Evolutionary conservation across 2,888 invertebrate genomes (phyloP).

Genomic region (Acronicta leporina): DNA sequence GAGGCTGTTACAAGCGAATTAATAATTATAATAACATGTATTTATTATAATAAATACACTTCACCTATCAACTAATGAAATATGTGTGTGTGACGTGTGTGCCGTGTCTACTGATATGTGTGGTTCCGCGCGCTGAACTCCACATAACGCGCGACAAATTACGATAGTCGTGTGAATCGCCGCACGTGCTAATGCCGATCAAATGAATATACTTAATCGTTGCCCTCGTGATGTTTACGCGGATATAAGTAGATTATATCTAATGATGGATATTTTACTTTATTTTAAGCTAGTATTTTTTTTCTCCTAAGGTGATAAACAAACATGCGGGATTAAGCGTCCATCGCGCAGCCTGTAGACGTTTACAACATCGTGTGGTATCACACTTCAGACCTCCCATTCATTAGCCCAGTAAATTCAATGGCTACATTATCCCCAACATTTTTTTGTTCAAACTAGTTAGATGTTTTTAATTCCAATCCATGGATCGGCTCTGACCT

Average conservation of each 20-base stretch:
- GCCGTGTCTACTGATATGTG: constrained; percentile 69
- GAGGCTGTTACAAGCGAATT: background rate
- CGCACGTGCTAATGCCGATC: constrained; percentile 71
- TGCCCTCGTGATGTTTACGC: constrained; percentile 56
- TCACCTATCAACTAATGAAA: constrained; percentile 16
- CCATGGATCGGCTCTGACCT: too few species aligned
- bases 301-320: too few species aligned
- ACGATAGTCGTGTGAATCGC: constrained; percentile 78
- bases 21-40: too few species aligned
- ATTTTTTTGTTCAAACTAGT: too few species aligned
- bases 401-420: too few species aligned
- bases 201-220: constrained; percentile 63
- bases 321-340: too few species aligned
- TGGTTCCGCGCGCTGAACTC: constrained; percentile 68
- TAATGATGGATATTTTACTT: constrained; percentile 26
- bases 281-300: too few species aligned
- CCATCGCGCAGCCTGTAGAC: too few species aligned
- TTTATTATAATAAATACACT: constrained; percentile 40
- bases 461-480: too few species aligned
- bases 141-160: constrained; percentile 76
- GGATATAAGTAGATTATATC: constrained; percentile 47
- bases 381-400: too few species aligned
- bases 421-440: too few species aligned
- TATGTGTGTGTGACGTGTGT: constrained; percentile 57
- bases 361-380: too few species aligned